A percentile compares a stretch with the other conserved stretches of the same genome.
Evolutionary conservation across 2,113 vertebrate species (phyloP).

Genomic region (Phylloscopus trochilus): DNA sequence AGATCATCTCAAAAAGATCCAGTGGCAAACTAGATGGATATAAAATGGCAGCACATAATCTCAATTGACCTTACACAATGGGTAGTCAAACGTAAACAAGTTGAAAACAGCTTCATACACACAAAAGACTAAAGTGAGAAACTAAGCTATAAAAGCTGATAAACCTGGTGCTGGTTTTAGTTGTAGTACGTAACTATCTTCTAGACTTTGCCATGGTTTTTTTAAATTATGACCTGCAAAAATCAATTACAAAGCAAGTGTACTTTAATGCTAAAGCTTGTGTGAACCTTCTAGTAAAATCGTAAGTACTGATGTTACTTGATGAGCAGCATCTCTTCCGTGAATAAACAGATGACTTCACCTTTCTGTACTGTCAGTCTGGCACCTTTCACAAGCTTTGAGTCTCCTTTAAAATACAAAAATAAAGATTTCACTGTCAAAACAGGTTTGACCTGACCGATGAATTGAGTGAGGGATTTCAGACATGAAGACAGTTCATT

Average conservation of each 20-base stretch:
- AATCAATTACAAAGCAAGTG: neutral
- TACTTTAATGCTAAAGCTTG: neutral
- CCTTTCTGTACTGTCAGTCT: neutral
- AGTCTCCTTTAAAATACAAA: neutral
- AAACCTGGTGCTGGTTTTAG: neutral
- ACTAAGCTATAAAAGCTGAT: neutral
- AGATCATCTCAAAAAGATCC: neutral
- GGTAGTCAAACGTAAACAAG: neutral
- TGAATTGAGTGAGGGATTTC: neutral
- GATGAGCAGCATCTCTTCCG: neutral
- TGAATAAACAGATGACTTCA: neutral
- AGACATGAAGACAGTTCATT: neutral
- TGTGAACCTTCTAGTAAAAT: neutral
- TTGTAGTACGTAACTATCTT: neutral
- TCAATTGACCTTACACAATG: neutral
- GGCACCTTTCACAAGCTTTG: neutral
- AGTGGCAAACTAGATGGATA: neutral
- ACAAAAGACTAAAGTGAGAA: neutral
- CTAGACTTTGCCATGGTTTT: neutral
- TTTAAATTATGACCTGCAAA: neutral
- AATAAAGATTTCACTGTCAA: constrained; percentile 27
- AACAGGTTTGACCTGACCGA: neutral
- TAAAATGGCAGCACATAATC: neutral
- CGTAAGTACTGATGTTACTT: neutral
- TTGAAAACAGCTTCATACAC: neutral